Evolutionary conservation across 2,888 invertebrate species (phyloP).

Genomic region (Scaptomyza tumidula): DNA sequence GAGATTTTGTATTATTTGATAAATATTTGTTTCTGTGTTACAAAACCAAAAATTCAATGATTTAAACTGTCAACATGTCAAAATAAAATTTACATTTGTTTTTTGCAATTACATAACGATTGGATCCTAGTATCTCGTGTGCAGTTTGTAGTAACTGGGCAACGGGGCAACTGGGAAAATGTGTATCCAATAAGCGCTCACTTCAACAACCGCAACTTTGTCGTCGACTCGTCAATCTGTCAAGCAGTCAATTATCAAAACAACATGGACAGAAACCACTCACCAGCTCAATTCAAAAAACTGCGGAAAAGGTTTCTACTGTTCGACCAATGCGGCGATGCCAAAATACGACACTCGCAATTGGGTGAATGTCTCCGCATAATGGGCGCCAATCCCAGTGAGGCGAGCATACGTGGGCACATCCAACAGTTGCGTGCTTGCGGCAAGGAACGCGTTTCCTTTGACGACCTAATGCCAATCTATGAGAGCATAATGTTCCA

Average conservation of each 20-base stretch:
- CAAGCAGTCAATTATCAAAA: constrained; percentile 24
- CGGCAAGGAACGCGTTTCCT: constrained; percentile 49
- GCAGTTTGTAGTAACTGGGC: constrained; percentile 33
- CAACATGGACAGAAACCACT: constrained; percentile 32
- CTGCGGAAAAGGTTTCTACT: constrained; percentile 42
- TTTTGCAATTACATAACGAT: constrained; percentile 44
- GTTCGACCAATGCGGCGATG: constrained; percentile 45
- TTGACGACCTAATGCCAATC: constrained; percentile 55
- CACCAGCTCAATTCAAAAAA: constrained; percentile 23
- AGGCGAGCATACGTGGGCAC: constrained; percentile 36
- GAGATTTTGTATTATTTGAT: background rate
- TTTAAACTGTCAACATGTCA: constrained; percentile 68
- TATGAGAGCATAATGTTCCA: constrained; percentile 20
- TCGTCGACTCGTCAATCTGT: constrained; percentile 22
- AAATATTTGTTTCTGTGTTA: background rate
- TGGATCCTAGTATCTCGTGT: constrained; percentile 25
- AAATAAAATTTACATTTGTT: constrained; percentile 47
- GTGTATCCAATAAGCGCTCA: constrained; percentile 35
- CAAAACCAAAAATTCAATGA: background rate
- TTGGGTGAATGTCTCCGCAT: constrained; percentile 61
- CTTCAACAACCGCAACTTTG: constrained; percentile 4
- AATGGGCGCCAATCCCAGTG: constrained; percentile 62
- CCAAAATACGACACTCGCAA: constrained; percentile 43
- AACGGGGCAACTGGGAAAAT: constrained; percentile 26
- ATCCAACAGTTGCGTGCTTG: constrained; percentile 20